Conservation (phyloP, 2,888 invertebrate species). For the Didymodactylos carnosus region DNA sequence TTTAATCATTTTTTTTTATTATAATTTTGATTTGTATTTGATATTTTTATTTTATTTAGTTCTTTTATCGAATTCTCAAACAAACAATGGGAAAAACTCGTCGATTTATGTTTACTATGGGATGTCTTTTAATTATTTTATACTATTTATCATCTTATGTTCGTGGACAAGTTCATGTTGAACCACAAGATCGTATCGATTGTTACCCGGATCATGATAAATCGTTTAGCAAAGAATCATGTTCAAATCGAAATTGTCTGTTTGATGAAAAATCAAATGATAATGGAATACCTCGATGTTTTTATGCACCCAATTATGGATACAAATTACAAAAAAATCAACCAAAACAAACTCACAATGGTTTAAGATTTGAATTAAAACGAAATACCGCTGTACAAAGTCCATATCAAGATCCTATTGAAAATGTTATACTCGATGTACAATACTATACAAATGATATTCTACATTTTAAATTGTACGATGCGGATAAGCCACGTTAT, state of each 20-base stretch:
- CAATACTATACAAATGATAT: neutral
- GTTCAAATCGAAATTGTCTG: neutral
- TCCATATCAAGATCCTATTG: neutral
- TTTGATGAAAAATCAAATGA: neutral
- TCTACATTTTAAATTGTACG: neutral
- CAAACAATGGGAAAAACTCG: too few species aligned
- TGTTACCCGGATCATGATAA: conserved; percentile 11
- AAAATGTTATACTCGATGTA: neutral
- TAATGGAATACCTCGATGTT: neutral
- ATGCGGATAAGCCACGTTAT: neutral
- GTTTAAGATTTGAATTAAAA: neutral
- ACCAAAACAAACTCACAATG: neutral
- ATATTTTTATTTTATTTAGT: too few species aligned
- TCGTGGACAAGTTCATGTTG: too few species aligned
- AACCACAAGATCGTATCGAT: conserved; percentile 8
- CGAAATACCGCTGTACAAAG: neutral
- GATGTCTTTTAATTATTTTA: too few species aligned
- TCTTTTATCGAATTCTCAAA: too few species aligned
- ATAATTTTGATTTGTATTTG: too few species aligned
- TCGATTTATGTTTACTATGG: too few species aligned
- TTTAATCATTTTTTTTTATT: too few species aligned
- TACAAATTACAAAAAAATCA: neutral
- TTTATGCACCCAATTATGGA: neutral
- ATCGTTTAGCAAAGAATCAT: neutral
- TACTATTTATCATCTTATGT: too few species aligned